These are phyloP conservation scores for Sylvilagus floridanus DNA, from an alignment of 2,797 vertebrate species.

Conservation along the genomic window DNA sequence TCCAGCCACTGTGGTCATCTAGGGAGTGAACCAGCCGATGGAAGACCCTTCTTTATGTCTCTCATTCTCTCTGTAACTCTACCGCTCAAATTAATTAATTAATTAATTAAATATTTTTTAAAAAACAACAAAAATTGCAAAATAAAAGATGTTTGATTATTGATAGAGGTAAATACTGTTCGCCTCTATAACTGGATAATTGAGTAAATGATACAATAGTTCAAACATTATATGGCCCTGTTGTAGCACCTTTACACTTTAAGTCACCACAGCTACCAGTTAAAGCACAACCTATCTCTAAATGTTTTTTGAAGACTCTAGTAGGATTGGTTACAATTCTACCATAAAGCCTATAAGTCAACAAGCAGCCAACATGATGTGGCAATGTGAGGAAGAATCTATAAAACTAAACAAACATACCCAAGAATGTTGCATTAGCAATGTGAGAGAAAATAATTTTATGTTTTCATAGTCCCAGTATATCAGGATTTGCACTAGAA, in stretches of 20 bases:
- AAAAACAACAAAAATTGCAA: too few species aligned
- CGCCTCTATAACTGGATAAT: neutral
- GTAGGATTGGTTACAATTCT: neutral
- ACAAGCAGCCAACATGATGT: neutral
- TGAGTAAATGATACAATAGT: conserved; percentile 24
- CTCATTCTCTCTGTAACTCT: too few species aligned
- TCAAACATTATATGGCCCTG: neutral
- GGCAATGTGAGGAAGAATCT: neutral
- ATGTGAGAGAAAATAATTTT: conserved; percentile 9
- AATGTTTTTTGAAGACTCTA: conserved; percentile 34
- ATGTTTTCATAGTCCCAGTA: neutral
- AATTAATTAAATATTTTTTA: too few species aligned
- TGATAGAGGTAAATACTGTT: neutral
- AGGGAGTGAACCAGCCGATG: too few species aligned
- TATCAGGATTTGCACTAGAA: neutral
- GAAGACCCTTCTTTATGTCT: too few species aligned
- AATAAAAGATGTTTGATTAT: neutral
- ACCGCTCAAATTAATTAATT: too few species aligned
- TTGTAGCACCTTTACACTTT: neutral
- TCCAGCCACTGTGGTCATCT: too few species aligned
- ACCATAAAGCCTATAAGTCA: conserved; percentile 42
- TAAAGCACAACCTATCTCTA: neutral
- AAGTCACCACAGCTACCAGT: neutral
- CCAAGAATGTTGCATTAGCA: neutral
- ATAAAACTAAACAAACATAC: conserved; percentile 1